Evolutionary conservation across 2,113 vertebrate genomes (phyloP).

Genomic region (Hippoglossus stenolepis): DNA sequence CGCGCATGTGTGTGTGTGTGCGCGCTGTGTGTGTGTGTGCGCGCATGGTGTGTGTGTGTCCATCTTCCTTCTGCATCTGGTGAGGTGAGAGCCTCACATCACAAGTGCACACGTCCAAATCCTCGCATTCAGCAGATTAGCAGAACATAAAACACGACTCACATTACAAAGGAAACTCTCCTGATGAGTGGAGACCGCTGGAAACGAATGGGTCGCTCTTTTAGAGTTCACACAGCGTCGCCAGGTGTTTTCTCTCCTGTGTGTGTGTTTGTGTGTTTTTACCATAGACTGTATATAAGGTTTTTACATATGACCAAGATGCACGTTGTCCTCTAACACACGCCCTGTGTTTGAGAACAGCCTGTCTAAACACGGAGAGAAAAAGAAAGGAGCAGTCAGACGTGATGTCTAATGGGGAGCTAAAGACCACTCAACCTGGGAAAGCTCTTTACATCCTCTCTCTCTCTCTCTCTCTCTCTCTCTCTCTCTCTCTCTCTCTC

Average conservation of each 20-base stretch:
- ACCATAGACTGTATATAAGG: no score
- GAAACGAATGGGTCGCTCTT: slow-evolving; percentile 45
- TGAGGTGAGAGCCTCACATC: slow-evolving; percentile 63
- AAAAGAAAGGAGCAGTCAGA: slow-evolving; percentile 50
- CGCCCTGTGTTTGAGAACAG: slow-evolving; percentile 1
- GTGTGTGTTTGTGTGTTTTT: neutral
- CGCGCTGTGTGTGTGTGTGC: no score
- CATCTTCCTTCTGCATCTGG: slow-evolving; percentile 58
- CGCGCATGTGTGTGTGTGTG: neutral
- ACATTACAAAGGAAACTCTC: slow-evolving; percentile 61
- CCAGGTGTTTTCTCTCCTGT: slow-evolving; percentile 54
- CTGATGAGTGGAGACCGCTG: slow-evolving; percentile 43
- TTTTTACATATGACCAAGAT: slow-evolving; percentile 16
- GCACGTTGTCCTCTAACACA: slow-evolving; percentile 9
- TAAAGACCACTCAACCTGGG: slow-evolving; percentile 71
- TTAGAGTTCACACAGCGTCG: slow-evolving; percentile 35
- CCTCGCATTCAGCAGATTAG: slow-evolving; percentile 67
- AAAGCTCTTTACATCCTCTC: slow-evolving; percentile 42
- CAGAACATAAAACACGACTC: slow-evolving; percentile 67
- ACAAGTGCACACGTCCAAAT: slow-evolving; percentile 74
- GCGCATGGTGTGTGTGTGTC: slow-evolving; percentile 19
- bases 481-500: slow-evolving; percentile 5
- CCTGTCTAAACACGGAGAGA: slow-evolving; percentile 24
- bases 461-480: slow-evolving; percentile 1
- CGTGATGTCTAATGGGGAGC: slow-evolving; percentile 50